A percentile compares a stretch with the other conserved stretches of the same genome.
These are phyloP conservation scores for Nansenia antarctica DNA, from an alignment of 2,113 vertebrate genomes.

Conservation along the genomic window DNA sequence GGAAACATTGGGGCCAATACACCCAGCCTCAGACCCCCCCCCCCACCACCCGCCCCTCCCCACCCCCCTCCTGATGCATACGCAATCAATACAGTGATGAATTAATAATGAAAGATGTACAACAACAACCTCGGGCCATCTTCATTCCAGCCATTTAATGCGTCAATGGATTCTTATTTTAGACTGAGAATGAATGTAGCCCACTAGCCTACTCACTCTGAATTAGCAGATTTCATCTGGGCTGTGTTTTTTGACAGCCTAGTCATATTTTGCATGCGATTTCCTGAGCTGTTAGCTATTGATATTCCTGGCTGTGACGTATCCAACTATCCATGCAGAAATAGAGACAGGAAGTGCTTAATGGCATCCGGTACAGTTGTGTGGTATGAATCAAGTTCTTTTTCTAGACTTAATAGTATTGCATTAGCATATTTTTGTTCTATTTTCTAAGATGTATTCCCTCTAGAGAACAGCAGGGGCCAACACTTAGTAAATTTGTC, in stretches of 20 bases:
- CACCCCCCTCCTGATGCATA: constrained; percentile 59
- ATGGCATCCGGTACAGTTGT: not conserved
- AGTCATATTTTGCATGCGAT: too few relatives aligned
- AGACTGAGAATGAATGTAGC: constrained; percentile 12
- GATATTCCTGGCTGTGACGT: too few relatives aligned
- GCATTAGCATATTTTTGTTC: too few relatives aligned
- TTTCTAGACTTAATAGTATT: too few relatives aligned
- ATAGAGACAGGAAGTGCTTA: too few relatives aligned
- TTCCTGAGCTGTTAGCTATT: too few relatives aligned
- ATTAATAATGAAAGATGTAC: constrained; percentile 78
- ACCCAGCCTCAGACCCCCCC: constrained; percentile 47
- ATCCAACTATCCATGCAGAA: too few relatives aligned
- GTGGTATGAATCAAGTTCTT: too few relatives aligned
- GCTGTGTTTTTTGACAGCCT: too few relatives aligned
- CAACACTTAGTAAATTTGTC: too few relatives aligned
- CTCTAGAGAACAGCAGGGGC: too few relatives aligned
- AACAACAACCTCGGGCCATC: constrained; percentile 62
- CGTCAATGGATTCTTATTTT: constrained; percentile 49
- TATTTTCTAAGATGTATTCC: too few relatives aligned
- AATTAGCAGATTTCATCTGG: not conserved
- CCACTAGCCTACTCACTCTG: not conserved
- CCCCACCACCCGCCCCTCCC: constrained; percentile 38
- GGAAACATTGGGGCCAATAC: constrained; percentile 34
- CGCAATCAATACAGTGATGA: constrained; percentile 72
- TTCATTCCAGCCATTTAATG: constrained; percentile 44